Base-by-base conservation (phyloP, 2,113 vertebrate genomes). In the Bagarius yarrelli region DNA sequence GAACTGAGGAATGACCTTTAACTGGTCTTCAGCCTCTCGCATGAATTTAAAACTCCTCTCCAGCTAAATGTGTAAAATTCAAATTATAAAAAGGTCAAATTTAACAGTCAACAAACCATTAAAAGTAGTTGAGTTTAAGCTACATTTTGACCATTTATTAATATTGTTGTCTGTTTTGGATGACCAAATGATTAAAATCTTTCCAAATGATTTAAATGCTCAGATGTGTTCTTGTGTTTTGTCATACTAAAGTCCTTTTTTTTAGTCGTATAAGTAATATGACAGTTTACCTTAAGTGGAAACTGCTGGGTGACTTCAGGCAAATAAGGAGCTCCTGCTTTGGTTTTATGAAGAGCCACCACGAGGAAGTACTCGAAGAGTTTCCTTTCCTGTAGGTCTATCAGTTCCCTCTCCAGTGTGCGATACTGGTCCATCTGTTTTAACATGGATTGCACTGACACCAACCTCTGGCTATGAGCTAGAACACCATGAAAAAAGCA, bases 281-380 rank as follows among this genome's bases (percentile, higher is more conserved):
- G 56, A 4, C 30, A 25, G 25, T 25, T 0, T 88, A 97, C 96
- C 95, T 98, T 98, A 67, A 97, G 83, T 0, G 97, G 97, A 85
- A 98, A 98, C 92, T 98, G 97, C 90, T 98, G 96, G 9, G 97
- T 97, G 89, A 98, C 95, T 59, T 98, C 96, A 0, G 97, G 96
- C 85, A 98, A 82, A 2, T 97, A 98, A 0, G 95, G 92, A 16
- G 94, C 91, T 53, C 96, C 95, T 0, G 95, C 94, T 87, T 96
- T 96, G 86, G 95, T 96, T 90, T 94, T 96, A 87, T 98, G 96
- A 78, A 98, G 89, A 0, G 96, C 96, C 81, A 98, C 97, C 8
- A 98, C 97, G 0, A 98, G 94, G 0, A 98, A 98, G 85, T 96
- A 98, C 88, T 98, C 97, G 66, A 98, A 98, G 66, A 98, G 95